phyloP scores from a whole-genome alignment of 1,140 invertebrate species.

The Steinernema khuongi region DNA sequence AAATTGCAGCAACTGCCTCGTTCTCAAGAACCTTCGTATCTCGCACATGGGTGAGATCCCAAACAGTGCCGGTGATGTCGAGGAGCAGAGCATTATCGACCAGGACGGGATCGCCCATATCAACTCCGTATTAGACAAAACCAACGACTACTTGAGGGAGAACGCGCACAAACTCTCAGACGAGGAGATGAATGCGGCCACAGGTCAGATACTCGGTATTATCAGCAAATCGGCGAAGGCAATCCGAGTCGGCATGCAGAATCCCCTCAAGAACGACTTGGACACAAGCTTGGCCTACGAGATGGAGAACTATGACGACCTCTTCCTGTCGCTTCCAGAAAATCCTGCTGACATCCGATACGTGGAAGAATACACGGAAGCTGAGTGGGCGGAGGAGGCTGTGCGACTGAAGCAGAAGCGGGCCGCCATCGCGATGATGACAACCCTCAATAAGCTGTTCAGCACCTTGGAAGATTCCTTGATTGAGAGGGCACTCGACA shows the following conservation, averaged over 20 bases:
- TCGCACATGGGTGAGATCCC: neutral
- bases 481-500: neutral
- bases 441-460: neutral
- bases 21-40: neutral
- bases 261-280: neutral
- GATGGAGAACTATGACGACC: neutral
- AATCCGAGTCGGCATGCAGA: neutral
- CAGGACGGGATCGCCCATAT: neutral
- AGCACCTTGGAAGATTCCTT: neutral
- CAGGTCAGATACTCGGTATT: neutral
- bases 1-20: conserved; percentile 1
- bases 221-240: neutral
- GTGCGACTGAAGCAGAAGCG: neutral
- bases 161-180: neutral
- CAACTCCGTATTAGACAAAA: neutral
- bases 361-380: neutral
- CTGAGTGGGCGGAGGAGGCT: neutral
- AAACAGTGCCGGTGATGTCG: neutral
- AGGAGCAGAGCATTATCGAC: conserved; percentile 7
- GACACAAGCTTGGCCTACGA: neutral
- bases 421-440: neutral
- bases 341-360: neutral
- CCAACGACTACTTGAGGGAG: neutral
- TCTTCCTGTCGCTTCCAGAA: neutral
- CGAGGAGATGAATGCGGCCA: neutral